Percentiles rank a stretch among this genome's conserved stretches.
Evolutionary conservation across 2,113 vertebrate species (phyloP).

Genomic region (Oryzias curvinotus): DNA sequence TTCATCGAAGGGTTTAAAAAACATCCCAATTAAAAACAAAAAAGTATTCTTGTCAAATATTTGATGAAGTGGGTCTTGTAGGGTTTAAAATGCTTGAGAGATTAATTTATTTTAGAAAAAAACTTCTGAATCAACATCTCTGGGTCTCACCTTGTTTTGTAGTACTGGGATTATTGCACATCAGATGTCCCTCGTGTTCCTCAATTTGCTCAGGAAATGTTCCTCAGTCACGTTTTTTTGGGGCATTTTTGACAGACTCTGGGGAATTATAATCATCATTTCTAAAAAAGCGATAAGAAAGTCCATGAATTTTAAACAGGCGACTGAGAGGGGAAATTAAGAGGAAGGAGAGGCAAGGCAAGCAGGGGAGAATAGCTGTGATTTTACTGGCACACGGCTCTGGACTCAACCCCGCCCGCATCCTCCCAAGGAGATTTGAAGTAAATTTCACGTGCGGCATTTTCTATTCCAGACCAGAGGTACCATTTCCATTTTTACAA

Average conservation of each 20-base stretch:
- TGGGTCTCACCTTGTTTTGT: conserved; percentile 19
- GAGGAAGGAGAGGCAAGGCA: conserved; percentile 34
- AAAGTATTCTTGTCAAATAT: too few relatives aligned
- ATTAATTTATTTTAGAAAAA: too few relatives aligned
- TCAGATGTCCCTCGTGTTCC: conserved; percentile 26
- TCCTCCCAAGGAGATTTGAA: conserved; percentile 70
- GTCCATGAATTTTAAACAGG: conserved; percentile 92
- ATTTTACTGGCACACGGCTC: conserved; percentile 54
- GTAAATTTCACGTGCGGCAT: conserved; percentile 71
- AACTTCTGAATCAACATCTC: neutral
- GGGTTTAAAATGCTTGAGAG: too few relatives aligned
- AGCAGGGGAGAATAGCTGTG: conserved; percentile 36
- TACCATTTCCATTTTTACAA: conserved; percentile 80
- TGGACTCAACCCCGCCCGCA: conserved; percentile 41
- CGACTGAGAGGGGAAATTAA: conserved; percentile 65
- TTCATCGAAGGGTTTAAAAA: too few relatives aligned
- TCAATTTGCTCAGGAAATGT: conserved; percentile 73
- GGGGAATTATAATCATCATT: conserved; percentile 73
- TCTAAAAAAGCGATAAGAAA: conserved; percentile 86
- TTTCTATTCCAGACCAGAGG: conserved; percentile 67
- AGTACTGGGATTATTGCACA: conserved; percentile 22
- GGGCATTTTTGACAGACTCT: conserved; percentile 76
- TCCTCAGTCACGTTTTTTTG: conserved; percentile 80
- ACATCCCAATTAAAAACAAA: too few relatives aligned
- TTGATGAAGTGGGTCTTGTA: too few relatives aligned